Evolutionary conservation across 2,888 invertebrate genomes (phyloP).

Genomic region (Rapana venosa): DNA sequence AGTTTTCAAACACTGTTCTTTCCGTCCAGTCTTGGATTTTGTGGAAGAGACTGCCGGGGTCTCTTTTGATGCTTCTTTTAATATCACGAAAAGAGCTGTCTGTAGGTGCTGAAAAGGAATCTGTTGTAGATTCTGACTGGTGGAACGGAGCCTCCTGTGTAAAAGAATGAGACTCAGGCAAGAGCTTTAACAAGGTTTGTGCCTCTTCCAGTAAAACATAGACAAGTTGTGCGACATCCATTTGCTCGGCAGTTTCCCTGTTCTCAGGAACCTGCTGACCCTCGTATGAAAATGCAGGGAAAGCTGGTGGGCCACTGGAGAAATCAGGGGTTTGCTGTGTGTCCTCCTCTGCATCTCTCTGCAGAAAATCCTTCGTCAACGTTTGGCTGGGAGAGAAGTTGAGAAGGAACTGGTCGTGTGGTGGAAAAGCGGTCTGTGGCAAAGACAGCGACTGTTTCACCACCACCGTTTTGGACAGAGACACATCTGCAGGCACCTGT

Average conservation of each 20-base stretch:
- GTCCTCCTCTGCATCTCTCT: too few relatives aligned
- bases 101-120: neutral
- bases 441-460: neutral
- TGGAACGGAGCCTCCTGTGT: neutral
- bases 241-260: neutral
- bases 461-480: neutral
- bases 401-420: too few relatives aligned
- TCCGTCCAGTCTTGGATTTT: neutral
- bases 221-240: neutral
- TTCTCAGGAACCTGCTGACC: neutral
- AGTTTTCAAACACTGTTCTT: neutral
- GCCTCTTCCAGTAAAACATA: neutral
- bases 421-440: neutral
- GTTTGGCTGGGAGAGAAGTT: too few relatives aligned
- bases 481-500: neutral
- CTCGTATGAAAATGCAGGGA: neutral
- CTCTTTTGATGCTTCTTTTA: neutral
- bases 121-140: neutral
- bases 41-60: neutral
- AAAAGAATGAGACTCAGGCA: neutral
- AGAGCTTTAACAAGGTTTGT: neutral
- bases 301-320: neutral
- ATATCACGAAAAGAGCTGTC: neutral
- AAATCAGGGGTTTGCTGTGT: neutral
- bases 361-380: too few relatives aligned